Base-by-base conservation (phyloP, 2,888 invertebrate genomes). In the Trissolcus brochymenae region DNA sequence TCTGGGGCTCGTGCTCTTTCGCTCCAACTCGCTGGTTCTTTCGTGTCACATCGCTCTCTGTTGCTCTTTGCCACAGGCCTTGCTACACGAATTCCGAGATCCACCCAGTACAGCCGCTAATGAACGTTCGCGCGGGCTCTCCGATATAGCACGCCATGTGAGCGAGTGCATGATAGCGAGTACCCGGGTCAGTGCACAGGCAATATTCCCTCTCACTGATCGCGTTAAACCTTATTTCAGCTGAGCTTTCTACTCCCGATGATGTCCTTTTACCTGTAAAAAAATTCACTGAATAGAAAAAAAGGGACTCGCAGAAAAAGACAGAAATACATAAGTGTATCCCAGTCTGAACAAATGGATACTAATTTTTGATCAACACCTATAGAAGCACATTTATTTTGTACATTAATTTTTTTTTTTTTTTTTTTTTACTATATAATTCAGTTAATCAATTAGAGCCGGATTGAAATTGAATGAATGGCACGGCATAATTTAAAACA, bases 171-270 rank as follows among this genome's bases (percentile, higher is more conserved):
- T 79, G 84, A 84, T 82, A 82, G 72, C 83, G 82, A 83, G 81
- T 81, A 82, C 83, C 84, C 83, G 65, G 82, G 80, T 80, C 81
- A 80, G 81, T 81, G 78, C 80, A 82, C 83, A 79, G 73, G 80
- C 80, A 83, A 83, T 83, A 83, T 81, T 82, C 83, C 35, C 35
- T 80, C 81, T 82, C 79, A 73, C 73, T 82, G 83, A 84, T 84
- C 84, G 83, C 81, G 83, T 84, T 84, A 84, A 84, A 83, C 83
- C 84, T 83, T 83, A 82, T 84, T 84, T 82, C 82, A 81, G 80
- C 83, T 80, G 76, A 76, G 78, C 73, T 78, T 78, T 79, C 71
- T 62, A 65, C 73, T 65, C 53, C 68, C 66, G 66, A 51, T 71
- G 67, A 72, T 68, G 68, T 72, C 59, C 76, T 66, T 43, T 68